Conservation (phyloP, 1,140 invertebrate species). For the Lepidurus arcticus region DNA sequence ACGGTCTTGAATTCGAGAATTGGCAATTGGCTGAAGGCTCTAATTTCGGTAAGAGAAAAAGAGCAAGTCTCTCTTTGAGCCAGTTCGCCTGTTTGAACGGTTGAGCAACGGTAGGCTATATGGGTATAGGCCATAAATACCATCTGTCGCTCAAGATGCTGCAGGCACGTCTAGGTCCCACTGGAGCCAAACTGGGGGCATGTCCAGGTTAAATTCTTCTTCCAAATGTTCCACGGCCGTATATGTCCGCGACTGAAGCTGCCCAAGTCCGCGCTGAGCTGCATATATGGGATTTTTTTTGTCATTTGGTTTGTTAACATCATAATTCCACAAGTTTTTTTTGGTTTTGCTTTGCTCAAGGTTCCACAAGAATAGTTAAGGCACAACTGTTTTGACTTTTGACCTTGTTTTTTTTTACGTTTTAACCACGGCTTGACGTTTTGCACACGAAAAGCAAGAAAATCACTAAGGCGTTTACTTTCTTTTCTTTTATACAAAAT, state of each 20-base stretch:
- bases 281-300: not conserved
- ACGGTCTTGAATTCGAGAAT: not conserved
- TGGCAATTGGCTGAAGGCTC: constrained; percentile 20
- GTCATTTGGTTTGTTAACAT: not conserved
- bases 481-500: not conserved
- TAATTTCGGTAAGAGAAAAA: constrained; percentile 19
- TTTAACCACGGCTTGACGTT: not conserved
- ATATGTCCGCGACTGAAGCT: not conserved
- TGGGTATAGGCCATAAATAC: constrained; percentile 21
- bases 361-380: not conserved
- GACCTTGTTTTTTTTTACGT: too few relatives aligned
- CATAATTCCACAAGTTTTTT: not conserved
- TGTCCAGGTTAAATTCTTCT: constrained; percentile 4
- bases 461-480: constrained; percentile 34
- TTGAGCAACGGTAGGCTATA: constrained; percentile 21
- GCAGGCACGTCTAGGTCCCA: not conserved
- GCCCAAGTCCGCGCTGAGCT: constrained; percentile 6
- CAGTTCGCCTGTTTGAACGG: constrained; percentile 17
- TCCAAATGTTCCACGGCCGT: not conserved
- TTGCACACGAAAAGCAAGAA: constrained; percentile 31
- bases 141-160: constrained; percentile 17
- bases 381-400: not conserved
- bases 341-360: too few relatives aligned
- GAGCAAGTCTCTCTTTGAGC: constrained; percentile 21
- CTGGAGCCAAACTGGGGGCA: not conserved